These are phyloP conservation scores for Dolichopus griseipennis DNA, from an alignment of 2,888 invertebrate genomes.

Conservation along the genomic window DNA sequence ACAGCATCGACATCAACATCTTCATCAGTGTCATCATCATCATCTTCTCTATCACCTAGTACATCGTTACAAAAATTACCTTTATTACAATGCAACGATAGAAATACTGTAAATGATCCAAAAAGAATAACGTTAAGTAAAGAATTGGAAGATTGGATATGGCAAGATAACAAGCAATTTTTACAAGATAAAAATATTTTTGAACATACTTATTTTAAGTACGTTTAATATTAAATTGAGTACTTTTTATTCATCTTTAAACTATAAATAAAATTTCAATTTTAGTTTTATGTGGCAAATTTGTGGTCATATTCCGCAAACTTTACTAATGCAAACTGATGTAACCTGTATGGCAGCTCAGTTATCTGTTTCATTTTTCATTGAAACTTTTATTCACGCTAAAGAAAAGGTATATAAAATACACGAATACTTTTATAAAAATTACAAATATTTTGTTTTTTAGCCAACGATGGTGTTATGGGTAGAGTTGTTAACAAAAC, in stretches of 20 bases:
- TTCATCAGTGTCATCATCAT: constrained; percentile 11
- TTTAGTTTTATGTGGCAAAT: constrained; percentile 92
- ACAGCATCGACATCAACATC: constrained; percentile 12
- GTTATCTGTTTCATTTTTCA: constrained; percentile 86
- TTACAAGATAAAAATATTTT: constrained; percentile 92
- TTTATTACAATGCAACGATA: background rate
- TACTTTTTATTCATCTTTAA: constrained; percentile 5
- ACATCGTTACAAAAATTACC: background rate
- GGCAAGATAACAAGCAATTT: constrained; percentile 95
- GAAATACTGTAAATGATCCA: constrained; percentile 17
- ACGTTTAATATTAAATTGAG: constrained; percentile 36
- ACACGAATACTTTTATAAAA: background rate
- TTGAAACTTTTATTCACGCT: constrained; percentile 93
- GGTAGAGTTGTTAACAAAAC: constrained; percentile 90
- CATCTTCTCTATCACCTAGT: background rate
- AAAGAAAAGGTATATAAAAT: constrained; percentile 70
- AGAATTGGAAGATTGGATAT: constrained; percentile 90
- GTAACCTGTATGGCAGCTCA: constrained; percentile 79
- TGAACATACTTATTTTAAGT: constrained; percentile 92
- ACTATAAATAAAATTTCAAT: constrained; percentile 21
- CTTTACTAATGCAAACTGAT: constrained; percentile 68
- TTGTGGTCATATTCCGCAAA: constrained; percentile 87
- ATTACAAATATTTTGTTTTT: constrained; percentile 17
- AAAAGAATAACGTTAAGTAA: constrained; percentile 37
- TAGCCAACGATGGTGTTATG: constrained; percentile 93